A percentile compares a stretch with the other conserved stretches of the same genome.
Evolutionary conservation across 2,113 vertebrate species (phyloP).

Genomic region (Girardinichthys multiradiatus): DNA sequence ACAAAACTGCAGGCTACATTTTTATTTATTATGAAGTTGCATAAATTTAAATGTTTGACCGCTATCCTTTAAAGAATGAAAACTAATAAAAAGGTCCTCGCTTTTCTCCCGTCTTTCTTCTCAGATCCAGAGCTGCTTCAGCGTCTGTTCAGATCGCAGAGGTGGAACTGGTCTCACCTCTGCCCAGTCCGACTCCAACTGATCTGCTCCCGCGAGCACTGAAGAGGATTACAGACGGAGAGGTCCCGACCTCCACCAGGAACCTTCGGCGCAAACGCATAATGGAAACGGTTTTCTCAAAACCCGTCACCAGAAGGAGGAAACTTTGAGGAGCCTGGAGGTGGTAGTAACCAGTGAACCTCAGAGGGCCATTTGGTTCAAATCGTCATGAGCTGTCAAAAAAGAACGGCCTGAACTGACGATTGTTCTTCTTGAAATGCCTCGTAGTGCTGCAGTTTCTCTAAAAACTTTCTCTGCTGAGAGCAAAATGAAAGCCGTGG

Average conservation of each 20-base stretch:
- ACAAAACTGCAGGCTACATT: not conserved
- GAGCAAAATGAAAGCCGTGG: constrained; percentile 19
- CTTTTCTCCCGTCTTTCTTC: not conserved
- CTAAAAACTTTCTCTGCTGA: constrained; percentile 4
- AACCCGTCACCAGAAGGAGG: constrained; percentile 90
- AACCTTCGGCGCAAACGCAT: constrained; percentile 81
- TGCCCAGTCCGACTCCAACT: constrained; percentile 83
- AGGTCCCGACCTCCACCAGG: constrained; percentile 67
- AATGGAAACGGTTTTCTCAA: constrained; percentile 85
- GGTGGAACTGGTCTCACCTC: constrained; percentile 88
- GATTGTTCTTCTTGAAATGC: constrained; percentile 36
- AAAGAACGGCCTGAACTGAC: constrained; percentile 16
- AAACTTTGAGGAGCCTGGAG: constrained; percentile 78
- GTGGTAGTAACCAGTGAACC: constrained; percentile 32
- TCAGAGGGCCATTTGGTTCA: constrained; percentile 32
- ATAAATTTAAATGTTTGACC: not conserved
- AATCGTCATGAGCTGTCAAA: constrained; percentile 17
- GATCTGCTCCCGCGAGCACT: constrained; percentile 65
- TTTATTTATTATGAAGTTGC: not conserved
- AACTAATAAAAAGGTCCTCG: not conserved
- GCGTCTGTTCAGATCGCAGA: constrained; percentile 82
- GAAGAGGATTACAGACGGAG: constrained; percentile 53
- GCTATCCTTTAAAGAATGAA: not conserved
- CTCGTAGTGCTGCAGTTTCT: constrained; percentile 34
- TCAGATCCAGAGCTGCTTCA: constrained; percentile 76